Evolutionary conservation across 2,888 invertebrate genomes (phyloP), one percentile per base, ranked within the genome.

Genomic region (Phengaris arion): DNA sequence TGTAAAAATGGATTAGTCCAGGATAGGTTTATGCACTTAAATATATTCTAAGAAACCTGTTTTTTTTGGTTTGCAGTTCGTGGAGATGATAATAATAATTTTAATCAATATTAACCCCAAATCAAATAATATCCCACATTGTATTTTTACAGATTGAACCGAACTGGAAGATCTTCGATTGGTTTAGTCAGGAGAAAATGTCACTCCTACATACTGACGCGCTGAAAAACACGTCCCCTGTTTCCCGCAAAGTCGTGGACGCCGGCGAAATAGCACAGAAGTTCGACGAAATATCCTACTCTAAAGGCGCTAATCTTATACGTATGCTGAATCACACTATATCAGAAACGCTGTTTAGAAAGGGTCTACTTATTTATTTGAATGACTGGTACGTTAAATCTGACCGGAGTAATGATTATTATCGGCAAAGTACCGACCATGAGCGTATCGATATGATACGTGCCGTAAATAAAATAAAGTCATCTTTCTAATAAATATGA

Each of bases 271-370:
- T 95, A 81, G 92, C 94, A 74, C 94, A 94, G 85, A 94, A 95
- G 80, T 95, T 95, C 82, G 95, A 95, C 82, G 92, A 91, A 76
- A 94, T 94, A 73, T 94, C 94, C 0, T 95, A 95, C 82, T 87
- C 88, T 6, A 95, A 95, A 82, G 94, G 94, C 68, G 95, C 95
- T 7, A 94, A 94, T 77, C 85, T 95, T 7, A 90, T 95, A 59
- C 83, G 95, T 54, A 95, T 95, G 95, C 85, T 95, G 75, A 95
- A 95, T 82, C 91, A 94, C 77, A 94, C 94, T 0, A 85, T 95
- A 35, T 89, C 94, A 0, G 89, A 92, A 76, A 85, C 89, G 0
- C 82, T 94, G 77, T 95, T 95, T 83, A 89, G 89, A 78, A 88
- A 91, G 74, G 95, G 95, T 22, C 81, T 95, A 74, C 86, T 91